phyloP scores from a whole-genome alignment of 2,797 vertebrate genomes.

The Limosa lapponica region DNA sequence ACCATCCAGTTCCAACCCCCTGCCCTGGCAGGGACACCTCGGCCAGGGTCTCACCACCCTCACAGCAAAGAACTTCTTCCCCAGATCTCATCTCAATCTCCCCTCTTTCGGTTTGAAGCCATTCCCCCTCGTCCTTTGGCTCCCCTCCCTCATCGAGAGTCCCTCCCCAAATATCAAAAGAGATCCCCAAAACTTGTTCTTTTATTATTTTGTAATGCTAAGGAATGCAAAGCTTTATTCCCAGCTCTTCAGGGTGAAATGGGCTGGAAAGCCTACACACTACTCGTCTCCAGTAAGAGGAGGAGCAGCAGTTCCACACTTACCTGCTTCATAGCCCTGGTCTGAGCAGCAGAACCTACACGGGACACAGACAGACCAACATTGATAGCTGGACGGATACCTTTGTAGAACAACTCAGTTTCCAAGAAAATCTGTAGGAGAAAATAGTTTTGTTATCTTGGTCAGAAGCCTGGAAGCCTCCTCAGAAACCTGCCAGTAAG shows the following conservation, averaged over 20 bases:
- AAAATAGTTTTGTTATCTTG: background rate
- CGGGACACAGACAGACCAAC: constrained; percentile 98
- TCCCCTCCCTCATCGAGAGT: too few species aligned
- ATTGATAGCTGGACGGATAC: constrained; percentile 97
- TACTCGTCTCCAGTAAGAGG: rapidly evolving
- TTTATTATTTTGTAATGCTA: rapidly evolving
- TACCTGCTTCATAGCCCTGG: constrained; percentile 98
- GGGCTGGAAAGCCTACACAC: background rate
- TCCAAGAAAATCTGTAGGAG: constrained; percentile 93
- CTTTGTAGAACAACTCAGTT: constrained; percentile 99
- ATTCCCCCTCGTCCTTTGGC: too few species aligned
- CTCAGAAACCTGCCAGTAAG: background rate
- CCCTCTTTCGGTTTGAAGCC: too few species aligned
- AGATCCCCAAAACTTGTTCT: rapidly evolving
- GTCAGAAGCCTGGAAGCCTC: background rate
- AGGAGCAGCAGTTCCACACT: background rate
- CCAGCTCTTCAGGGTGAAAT: rapidly evolving
- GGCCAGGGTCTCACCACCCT: too few species aligned
- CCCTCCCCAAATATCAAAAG: background rate
- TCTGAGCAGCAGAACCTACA: constrained; percentile 98
- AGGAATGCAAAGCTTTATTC: background rate
- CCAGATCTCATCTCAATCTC: too few species aligned
- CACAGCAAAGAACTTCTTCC: too few species aligned
- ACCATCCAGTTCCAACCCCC: too few species aligned
- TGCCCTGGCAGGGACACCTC: too few species aligned